phyloP scores from a whole-genome alignment of 2,113 vertebrate species.

The Platichthys flesus region DNA sequence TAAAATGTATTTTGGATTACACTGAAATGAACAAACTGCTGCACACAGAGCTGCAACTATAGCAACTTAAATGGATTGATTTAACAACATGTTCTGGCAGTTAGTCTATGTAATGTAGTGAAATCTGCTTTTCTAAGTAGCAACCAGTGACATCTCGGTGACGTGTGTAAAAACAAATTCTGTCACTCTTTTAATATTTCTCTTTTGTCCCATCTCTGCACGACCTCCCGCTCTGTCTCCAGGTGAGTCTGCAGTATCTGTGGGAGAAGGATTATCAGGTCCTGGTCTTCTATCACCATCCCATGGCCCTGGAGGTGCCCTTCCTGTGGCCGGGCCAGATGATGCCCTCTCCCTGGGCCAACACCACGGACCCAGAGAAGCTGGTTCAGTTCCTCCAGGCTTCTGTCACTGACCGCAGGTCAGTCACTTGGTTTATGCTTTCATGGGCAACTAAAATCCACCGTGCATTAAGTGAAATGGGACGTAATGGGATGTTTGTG shows the following conservation, averaged over 20 bases:
- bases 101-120: too few species aligned
- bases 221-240: background rate
- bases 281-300: conserved; percentile 96
- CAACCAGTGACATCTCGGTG: background rate
- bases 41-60: too few species aligned
- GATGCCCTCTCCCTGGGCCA: conserved; percentile 98
- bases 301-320: conserved; percentile 94
- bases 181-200: conserved; percentile 12
- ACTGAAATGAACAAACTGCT: too few species aligned
- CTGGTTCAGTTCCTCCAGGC: conserved; percentile 96
- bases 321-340: conserved; percentile 99
- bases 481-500: background rate
- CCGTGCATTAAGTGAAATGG: background rate
- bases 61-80: too few species aligned
- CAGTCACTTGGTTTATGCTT: background rate
- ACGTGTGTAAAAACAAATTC: background rate
- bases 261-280: conserved; percentile 98
- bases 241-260: conserved; percentile 92
- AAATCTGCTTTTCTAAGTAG: background rate
- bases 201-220: background rate
- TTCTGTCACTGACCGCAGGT: conserved; percentile 92
- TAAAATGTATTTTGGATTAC: too few species aligned
- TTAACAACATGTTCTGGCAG: too few species aligned
- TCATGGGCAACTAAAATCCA: background rate
- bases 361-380: conserved; percentile 97